phyloP scores from a whole-genome alignment of 2,113 vertebrate genomes.

The Canis aureus region DNA sequence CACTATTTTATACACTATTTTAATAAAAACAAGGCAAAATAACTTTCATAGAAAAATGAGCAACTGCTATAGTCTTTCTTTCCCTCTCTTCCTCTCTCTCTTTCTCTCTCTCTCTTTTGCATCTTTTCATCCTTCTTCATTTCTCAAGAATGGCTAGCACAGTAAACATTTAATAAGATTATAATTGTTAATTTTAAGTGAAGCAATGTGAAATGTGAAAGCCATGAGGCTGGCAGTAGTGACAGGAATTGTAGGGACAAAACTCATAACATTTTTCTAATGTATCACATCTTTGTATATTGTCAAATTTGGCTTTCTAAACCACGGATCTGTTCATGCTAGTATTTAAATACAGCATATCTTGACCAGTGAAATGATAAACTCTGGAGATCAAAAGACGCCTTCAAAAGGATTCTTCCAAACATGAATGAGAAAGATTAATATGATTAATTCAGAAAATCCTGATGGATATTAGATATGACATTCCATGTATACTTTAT shows the following conservation, averaged over 20 bases:
- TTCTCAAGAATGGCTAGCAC: not conserved
- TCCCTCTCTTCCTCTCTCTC: not conserved
- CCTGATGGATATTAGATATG: not conserved
- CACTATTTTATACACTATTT: not conserved
- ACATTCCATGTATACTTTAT: not conserved
- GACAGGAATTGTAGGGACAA: not conserved
- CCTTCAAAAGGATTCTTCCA: not conserved
- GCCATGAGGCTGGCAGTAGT: not conserved
- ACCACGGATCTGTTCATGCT: not conserved
- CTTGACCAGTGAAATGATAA: not conserved
- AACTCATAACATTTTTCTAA: not conserved
- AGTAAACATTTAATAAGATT: not conserved
- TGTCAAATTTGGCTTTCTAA: not conserved
- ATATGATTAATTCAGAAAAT: not conserved
- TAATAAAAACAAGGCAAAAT: not conserved
- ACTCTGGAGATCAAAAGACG: not conserved
- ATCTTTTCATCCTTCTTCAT: not conserved
- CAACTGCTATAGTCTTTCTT: not conserved
- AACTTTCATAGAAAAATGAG: not conserved
- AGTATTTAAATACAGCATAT: not conserved
- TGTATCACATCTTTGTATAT: not conserved
- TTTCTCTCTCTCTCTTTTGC: not conserved
- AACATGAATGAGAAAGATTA: not conserved
- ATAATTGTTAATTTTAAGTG: not conserved
- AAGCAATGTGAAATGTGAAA: not conserved